Base-by-base conservation (phyloP, 2,888 invertebrate species). In the Drosophila neutralis region DNA sequence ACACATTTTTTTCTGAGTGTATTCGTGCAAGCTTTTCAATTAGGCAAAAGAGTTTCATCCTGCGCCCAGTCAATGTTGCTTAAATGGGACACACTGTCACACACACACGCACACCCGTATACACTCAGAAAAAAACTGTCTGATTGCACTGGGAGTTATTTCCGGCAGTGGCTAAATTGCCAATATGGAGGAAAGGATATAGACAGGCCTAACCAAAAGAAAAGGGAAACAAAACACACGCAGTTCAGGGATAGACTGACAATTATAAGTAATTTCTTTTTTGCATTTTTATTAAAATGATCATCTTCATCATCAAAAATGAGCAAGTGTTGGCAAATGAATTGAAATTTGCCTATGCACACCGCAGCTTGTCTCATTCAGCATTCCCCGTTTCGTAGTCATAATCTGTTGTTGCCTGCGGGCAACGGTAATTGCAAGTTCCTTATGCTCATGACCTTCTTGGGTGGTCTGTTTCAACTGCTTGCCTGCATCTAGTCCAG, bases 1-100 rank as follows among this genome's bases (percentile, higher is more conserved):
- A 21, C 0, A 5, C n/a, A 42, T 13, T 31, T n/a, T 52, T 53
- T 21, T 33, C 4, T 7, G 24, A 31, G 31, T 40, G 36, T 8
- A 10, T 24, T 21, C 15, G 42, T 72, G 81, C 69, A 72, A 67
- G 83, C 77, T 84, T 74, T 87, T 83, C 74, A 74, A 79, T 69
- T 82, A 85, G 79, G 86, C 88, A 82, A 85, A 83, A 78, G 63
- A 67, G 69, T 66, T 60, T 62, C 48, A 42, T 73, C 52, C 54
- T 73, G 24, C 57, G 42, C 35, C 24, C 36, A 53, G 53, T 57
- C 58, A 78, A 73, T 60, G 69, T 60, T 66, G 68, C 74, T 64
- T 63, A 84, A 87, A 78, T 81, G 69, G 87, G 82, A 78, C 87
- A 83, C 51, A 56, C 6, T 27, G 36, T 6, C 24, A 18, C 21